phyloP scores from a whole-genome alignment of 2,113 vertebrate genomes.

The Lutjanus erythropterus region DNA sequence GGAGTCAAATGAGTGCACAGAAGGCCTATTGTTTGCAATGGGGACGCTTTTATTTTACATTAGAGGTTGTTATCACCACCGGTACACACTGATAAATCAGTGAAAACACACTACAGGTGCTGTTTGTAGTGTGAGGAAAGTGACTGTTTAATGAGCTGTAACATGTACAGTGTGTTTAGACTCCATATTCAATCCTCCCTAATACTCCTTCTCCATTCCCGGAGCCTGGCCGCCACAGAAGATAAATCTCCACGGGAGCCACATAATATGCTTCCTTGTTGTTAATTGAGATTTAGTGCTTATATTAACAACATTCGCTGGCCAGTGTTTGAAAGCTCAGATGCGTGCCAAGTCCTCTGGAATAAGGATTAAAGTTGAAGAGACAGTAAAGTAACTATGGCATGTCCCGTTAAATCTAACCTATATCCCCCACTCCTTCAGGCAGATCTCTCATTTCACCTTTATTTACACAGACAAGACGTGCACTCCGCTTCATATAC shows the following conservation, averaged over 20 bases:
- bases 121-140: not conserved
- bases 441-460: constrained; percentile 58
- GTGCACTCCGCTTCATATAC: constrained; percentile 22
- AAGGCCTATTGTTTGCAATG: not conserved
- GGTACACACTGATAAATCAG: constrained; percentile 9
- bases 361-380: constrained; percentile 55
- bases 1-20: not conserved
- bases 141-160: constrained; percentile 50
- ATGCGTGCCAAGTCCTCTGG: constrained; percentile 56
- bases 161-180: constrained; percentile 50
- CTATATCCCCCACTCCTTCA: not conserved
- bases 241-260: constrained; percentile 52
- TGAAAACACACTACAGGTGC: constrained; percentile 19
- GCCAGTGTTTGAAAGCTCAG: constrained; percentile 41
- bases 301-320: constrained; percentile 45
- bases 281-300: constrained; percentile 70
- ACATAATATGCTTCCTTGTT: constrained; percentile 47
- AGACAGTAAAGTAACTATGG: constrained; percentile 55
- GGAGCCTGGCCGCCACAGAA: not conserved
- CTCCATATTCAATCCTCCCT: constrained; percentile 36
- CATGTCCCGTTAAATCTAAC: constrained; percentile 44
- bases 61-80: not conserved
- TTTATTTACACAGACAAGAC: constrained; percentile 64
- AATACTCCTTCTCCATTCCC: constrained; percentile 34
- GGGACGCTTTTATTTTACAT: not conserved